These are phyloP conservation scores for Phyto melanocephala DNA, from an alignment of 2,888 invertebrate genomes.

Conservation along the genomic window DNA sequence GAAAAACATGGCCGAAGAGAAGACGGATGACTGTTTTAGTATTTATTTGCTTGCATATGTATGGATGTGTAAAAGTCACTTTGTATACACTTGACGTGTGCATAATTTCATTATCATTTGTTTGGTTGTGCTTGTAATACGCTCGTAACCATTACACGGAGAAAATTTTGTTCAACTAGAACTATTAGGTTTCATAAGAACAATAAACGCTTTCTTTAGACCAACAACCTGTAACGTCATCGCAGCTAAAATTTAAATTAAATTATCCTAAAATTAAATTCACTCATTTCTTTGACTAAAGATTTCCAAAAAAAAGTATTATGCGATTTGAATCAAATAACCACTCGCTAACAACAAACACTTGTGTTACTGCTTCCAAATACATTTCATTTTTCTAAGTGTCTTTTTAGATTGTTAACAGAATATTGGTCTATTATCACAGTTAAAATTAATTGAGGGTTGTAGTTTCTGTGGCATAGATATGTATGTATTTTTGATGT, in stretches of 20 bases:
- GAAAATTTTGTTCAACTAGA: too few relatives aligned
- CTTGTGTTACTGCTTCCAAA: too few relatives aligned
- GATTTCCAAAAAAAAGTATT: too few relatives aligned
- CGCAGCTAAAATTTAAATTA: too few relatives aligned
- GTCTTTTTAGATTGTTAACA: neutral
- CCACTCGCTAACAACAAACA: too few relatives aligned
- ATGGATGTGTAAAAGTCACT: conserved; percentile 15
- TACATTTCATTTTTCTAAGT: neutral
- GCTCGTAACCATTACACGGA: neutral
- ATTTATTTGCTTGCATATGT: neutral
- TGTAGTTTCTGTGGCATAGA: neutral
- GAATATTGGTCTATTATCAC: conserved; percentile 18
- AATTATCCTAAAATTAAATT: too few relatives aligned
- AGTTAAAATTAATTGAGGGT: conserved; percentile 28
- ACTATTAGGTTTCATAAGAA: too few relatives aligned
- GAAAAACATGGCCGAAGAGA: neutral
- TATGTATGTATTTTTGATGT: neutral
- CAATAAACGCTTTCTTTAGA: too few relatives aligned
- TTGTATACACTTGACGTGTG: conserved; percentile 34
- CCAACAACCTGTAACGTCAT: too few relatives aligned
- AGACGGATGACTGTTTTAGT: neutral
- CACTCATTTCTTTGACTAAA: too few relatives aligned
- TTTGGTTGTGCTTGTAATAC: neutral
- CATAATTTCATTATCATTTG: conserved; percentile 43
- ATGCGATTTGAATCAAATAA: too few relatives aligned